Evolutionary conservation across 2,113 vertebrate genomes (phyloP), one percentile per base, ranked within the genome.

Genomic region (Hylia prasina): DNA sequence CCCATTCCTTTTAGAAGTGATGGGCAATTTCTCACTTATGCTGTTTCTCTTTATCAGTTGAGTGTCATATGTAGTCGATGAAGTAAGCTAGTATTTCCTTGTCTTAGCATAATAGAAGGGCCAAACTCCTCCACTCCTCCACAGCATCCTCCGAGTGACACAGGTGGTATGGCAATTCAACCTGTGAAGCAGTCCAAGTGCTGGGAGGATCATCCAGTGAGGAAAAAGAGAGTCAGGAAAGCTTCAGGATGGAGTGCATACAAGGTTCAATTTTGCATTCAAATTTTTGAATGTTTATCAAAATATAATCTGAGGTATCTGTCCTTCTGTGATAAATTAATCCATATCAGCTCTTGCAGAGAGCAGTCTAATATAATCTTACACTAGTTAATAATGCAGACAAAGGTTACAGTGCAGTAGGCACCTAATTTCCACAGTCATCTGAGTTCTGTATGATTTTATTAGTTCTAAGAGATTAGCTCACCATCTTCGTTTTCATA

Each of bases 381-480:
- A 61, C 22, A 28, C 63, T 91, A 85, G 33, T 95, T 94, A 95
- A 96, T 96, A 96, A 94, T 85, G 89, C 82, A 93, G 66, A 45
- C 25, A 89, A 64, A 89, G 84, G 91, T 94, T 96, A 88, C 35
- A 40, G 82, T 80, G 71, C 54, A 93, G 80, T 66, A 94, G 78
- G 54, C 50, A 82, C 40, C 45, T 94, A 90, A 96, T 93, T 96
- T 97, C 78, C 68, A 91, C 51, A 85, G 50, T 82, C 50, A 77
- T 90, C 45, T 84, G 63, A 88, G 45, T 39, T 91, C 42, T 80
- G 14, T 24, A 61, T 72, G 63, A 72, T 87, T 93, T 94, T 82
- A 90, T 63, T 42, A 7, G 13, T 91, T 91, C 35, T 79, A 48
- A 82, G 47, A 94, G 11, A 87, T 78, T 58, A 80, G 6, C 18